Base-by-base conservation (phyloP, 1,140 invertebrate species). In the Adoxophyes honmai region DNA sequence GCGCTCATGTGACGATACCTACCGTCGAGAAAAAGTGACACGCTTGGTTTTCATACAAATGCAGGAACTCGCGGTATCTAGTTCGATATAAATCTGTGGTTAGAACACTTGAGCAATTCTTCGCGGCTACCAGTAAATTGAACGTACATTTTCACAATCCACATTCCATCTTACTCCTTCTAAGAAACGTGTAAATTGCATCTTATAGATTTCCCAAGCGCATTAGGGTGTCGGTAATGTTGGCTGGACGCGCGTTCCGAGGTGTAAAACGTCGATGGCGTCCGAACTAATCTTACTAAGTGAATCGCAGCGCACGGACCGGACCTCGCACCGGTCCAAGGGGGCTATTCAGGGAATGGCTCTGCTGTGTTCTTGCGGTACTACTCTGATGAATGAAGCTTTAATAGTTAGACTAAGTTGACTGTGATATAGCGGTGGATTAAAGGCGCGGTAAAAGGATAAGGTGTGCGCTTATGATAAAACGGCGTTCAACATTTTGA, bases 281-380 rank as follows among this genome's bases (percentile, higher is more conserved):
- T 55, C 62, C 55, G 63, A 54, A 62, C 70, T 72, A 76, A 78
- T 78, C 73, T 68, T 66, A 62, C 70, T 75, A 71, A 75, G 73
- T 75, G 74, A 71, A 76, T 73, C 74, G 68, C 69, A 37, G 18
- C 59, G 21, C 6, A 28, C 21, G 2, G 21, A 28, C 21, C 21
- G 28, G 44, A 52, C 59, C 48, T 34, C 39, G 54, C 28, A 18
- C 16, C 42, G 42, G 42, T 48, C 42, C 42, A 18, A 21, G 16
- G 42, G 42, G 42, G 42, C 42, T 14, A 48, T 48, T 48, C 42
- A 33, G 4, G 42, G 42, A 48, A 48, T 48, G 42, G 42, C 42
- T 28, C 21, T 28, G 42, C 21, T 13, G 21, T 48, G 42, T 48
- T 48, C 42, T 48, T 48, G 42, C 21, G 42, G n/a, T 18, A 48